A percentile compares a stretch with the other conserved stretches of the same genome.
phyloP scores from a whole-genome alignment of 2,888 invertebrate species.

The Tetranychus piercei region DNA sequence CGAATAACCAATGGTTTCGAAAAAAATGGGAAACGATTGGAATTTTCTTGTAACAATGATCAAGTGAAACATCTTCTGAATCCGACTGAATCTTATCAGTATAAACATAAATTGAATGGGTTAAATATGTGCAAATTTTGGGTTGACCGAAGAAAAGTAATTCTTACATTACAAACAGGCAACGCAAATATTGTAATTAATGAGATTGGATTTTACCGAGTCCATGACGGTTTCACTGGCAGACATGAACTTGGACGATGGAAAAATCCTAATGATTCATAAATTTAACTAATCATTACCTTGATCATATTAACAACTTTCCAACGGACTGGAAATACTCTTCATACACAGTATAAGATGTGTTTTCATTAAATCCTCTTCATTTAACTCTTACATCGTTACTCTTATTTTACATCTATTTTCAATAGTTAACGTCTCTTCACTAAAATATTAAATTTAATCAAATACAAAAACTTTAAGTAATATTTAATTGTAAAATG shows the following conservation, averaged over 20 bases:
- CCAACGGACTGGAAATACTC: no score
- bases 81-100: neutral
- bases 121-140: constrained; percentile 1
- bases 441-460: no score
- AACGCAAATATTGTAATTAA: neutral
- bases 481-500: no score
- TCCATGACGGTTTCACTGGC: neutral
- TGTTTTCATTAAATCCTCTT: no score
- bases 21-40: neutral
- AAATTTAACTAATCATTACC: neutral
- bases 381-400: no score
- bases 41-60: neutral
- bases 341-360: no score
- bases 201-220: neutral
- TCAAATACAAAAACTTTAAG: no score
- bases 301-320: no score
- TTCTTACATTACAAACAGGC: neutral
- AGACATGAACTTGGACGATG: neutral
- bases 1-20: neutral
- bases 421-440: no score
- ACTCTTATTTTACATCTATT: no score
- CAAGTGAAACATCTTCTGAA: neutral
- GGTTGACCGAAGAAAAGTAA: neutral
- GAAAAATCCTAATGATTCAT: neutral
- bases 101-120: neutral